phyloP scores from a whole-genome alignment of 2,113 vertebrate species.

The Ailuropoda melanoleuca region DNA sequence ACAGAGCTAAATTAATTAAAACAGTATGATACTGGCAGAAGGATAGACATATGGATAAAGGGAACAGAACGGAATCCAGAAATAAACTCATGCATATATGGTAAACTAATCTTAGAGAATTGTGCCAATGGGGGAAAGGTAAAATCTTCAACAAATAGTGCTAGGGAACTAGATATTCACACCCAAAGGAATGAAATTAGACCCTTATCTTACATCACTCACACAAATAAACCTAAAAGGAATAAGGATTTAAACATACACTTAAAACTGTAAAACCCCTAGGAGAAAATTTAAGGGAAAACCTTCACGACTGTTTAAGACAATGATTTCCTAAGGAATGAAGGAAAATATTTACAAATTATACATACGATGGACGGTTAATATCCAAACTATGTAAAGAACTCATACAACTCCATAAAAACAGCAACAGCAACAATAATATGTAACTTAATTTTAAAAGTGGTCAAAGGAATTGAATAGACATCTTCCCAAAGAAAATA shows the following conservation, averaged over 20 bases:
- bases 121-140: neutral
- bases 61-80: neutral
- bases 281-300: neutral
- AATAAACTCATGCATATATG: neutral
- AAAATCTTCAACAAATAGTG: neutral
- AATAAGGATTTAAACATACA: neutral
- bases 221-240: neutral
- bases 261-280: neutral
- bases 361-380: neutral
- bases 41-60: neutral
- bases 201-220: neutral
- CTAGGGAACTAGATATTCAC: neutral
- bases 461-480: neutral
- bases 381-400: neutral
- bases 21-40: neutral
- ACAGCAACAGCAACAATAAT: neutral
- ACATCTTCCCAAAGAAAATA: neutral
- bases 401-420: neutral
- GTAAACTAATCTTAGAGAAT: neutral
- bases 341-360: neutral
- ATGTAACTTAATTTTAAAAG: neutral
- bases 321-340: neutral
- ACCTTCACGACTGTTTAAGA: neutral
- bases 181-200: neutral
- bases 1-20: neutral